Conservation (phyloP, 2,888 invertebrate species). For the Schizaphis graminum region DNA sequence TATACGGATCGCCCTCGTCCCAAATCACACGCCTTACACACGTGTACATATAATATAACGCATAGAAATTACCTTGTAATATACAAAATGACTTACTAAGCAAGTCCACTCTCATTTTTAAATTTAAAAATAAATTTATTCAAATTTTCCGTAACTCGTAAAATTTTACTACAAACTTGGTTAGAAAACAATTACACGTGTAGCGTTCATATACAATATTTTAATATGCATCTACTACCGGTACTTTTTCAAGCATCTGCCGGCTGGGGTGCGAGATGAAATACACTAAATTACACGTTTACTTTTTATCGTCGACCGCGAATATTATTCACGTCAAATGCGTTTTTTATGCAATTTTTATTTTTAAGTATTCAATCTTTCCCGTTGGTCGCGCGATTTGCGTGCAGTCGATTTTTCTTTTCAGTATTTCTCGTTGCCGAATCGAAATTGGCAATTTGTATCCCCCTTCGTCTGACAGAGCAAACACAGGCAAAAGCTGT, state of each 20-base stretch:
- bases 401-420: not conserved
- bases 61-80: not conserved
- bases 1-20: not conserved
- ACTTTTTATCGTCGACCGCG: not conserved
- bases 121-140: too few species aligned
- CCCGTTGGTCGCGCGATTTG: not conserved
- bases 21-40: not conserved
- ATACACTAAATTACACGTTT: not conserved
- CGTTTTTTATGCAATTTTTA: not conserved
- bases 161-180: not conserved
- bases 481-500: not conserved
- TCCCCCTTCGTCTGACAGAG: not conserved
- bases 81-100: too few species aligned
- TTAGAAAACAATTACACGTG: not conserved
- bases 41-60: not conserved
- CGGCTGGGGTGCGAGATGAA: not conserved
- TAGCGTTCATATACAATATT: not conserved
- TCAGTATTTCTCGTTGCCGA: not conserved
- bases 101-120: too few species aligned
- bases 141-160: too few species aligned
- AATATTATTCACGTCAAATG: not conserved
- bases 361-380: conserved; percentile 1
- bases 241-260: not conserved
- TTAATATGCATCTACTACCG: not conserved
- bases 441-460: not conserved